These are phyloP conservation scores for Aix galericulata DNA, from an alignment of 2,113 vertebrate genomes.

Conservation along the genomic window DNA sequence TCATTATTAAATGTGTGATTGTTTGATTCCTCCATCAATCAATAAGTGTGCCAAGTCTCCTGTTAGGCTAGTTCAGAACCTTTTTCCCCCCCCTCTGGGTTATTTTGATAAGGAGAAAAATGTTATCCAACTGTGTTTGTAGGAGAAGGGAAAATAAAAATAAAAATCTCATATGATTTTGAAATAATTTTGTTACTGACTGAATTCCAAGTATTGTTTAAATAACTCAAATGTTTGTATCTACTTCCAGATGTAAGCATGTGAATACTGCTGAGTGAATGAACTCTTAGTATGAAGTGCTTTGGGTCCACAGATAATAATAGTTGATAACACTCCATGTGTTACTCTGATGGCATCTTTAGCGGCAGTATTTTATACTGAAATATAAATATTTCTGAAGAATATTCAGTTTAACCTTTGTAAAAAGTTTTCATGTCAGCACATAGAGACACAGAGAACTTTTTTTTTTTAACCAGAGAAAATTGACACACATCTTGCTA, in stretches of 20 bases:
- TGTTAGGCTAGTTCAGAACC: background rate
- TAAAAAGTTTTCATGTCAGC: background rate
- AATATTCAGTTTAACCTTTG: background rate
- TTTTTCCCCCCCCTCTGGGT: background rate
- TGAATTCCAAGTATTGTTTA: background rate
- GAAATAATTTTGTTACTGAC: background rate
- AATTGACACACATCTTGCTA: background rate
- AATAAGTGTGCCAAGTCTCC: background rate
- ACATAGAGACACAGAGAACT: background rate
- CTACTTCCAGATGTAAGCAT: rapidly evolving
- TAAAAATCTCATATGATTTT: background rate
- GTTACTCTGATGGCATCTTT: background rate
- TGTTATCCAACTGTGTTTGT: background rate
- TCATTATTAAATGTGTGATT: background rate
- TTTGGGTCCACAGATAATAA: background rate
- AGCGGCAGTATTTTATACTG: background rate
- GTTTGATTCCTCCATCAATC: background rate
- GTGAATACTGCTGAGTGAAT: background rate
- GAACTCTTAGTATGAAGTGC: background rate
- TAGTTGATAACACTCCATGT: background rate
- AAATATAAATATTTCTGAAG: background rate
- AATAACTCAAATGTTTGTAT: background rate
- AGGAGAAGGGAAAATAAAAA: background rate
- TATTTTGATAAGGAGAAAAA: background rate
- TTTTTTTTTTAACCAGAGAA: background rate